Percentiles rank a stretch among this genome's conserved stretches.
Evolutionary conservation across 2,113 vertebrate genomes (phyloP).

Genomic region (Forbesichthys agassizii): DNA sequence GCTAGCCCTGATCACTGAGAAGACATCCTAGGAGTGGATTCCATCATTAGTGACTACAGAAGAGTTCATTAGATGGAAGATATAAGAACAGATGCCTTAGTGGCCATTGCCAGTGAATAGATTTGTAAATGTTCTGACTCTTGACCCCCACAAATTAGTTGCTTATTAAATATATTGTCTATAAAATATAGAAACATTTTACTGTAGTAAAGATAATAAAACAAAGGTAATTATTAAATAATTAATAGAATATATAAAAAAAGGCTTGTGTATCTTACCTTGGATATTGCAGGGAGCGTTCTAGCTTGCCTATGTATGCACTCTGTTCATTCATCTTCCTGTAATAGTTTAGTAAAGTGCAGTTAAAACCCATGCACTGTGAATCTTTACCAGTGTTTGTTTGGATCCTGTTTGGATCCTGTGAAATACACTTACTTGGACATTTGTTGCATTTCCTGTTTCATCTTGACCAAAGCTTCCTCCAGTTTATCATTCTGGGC

Average conservation of each 20-base stretch:
- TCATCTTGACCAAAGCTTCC: constrained; percentile 76
- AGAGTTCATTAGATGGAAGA: not conserved
- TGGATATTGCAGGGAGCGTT: constrained; percentile 70
- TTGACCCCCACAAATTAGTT: too few species aligned
- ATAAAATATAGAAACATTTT: too few species aligned
- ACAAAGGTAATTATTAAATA: too few species aligned
- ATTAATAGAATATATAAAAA: too few species aligned
- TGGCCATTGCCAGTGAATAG: too few species aligned
- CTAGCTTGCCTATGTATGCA: constrained; percentile 74
- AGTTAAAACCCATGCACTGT: not conserved
- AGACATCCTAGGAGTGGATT: too few species aligned
- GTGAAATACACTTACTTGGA: constrained; percentile 74
- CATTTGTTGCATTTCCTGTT: constrained; percentile 79
- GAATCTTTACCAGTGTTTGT: not conserved
- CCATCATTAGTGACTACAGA: not conserved
- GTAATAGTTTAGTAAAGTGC: constrained; percentile 5
- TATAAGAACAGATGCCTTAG: not conserved
- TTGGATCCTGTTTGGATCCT: not conserved
- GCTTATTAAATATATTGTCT: too few species aligned
- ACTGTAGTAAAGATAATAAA: too few species aligned
- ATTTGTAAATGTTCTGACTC: not conserved
- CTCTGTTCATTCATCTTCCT: constrained; percentile 76
- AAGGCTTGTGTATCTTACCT: constrained; percentile 57
- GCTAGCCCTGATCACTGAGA: too few species aligned
- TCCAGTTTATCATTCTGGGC: constrained; percentile 82